Percentiles rank a stretch among this genome's conserved stretches.
Conservation (phyloP, 2,888 invertebrate species). For the Gari tellinella region DNA sequence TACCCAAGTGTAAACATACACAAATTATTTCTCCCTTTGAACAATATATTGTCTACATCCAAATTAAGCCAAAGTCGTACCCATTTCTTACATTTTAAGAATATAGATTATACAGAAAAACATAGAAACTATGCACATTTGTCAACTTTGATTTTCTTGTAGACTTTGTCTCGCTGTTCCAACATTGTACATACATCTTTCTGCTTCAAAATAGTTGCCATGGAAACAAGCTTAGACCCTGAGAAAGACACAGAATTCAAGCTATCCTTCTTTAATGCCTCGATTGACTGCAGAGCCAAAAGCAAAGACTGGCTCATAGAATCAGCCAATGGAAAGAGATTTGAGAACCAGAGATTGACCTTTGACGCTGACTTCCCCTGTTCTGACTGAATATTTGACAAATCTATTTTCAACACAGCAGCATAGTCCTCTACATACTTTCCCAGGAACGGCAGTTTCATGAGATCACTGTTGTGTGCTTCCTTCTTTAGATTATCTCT, state of each 20-base stretch:
- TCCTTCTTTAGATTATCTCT: slow-evolving; percentile 81
- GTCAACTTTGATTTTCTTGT: slow-evolving; percentile 43
- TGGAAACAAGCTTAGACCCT: slow-evolving; percentile 58
- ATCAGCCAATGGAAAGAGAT: slow-evolving; percentile 73
- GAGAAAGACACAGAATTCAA: slow-evolving; percentile 30
- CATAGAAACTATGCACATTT: too few species aligned
- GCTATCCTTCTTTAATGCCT: slow-evolving; percentile 45
- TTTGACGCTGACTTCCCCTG: slow-evolving; percentile 20
- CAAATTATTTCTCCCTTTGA: too few species aligned
- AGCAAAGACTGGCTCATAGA: slow-evolving; percentile 75
- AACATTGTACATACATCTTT: slow-evolving; percentile 77
- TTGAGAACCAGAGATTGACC: slow-evolving; percentile 75
- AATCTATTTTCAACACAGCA: slow-evolving; percentile 19
- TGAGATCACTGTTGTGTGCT: slow-evolving; percentile 36
- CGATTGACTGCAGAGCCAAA: slow-evolving; percentile 58
- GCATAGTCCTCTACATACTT: slow-evolving; percentile 54
- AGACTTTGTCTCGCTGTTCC: slow-evolving; percentile 68
- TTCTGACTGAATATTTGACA: slow-evolving; percentile 5
- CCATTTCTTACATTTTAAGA: too few species aligned
- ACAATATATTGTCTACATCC: too few species aligned
- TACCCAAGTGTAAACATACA: too few species aligned
- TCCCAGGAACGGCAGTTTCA: slow-evolving; percentile 68
- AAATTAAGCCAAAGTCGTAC: too few species aligned
- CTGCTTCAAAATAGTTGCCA: slow-evolving; percentile 69
- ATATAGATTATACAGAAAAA: too few species aligned